Conservation (phyloP, 2,113 vertebrate species). For the Brienomyrus brachyistius region DNA sequence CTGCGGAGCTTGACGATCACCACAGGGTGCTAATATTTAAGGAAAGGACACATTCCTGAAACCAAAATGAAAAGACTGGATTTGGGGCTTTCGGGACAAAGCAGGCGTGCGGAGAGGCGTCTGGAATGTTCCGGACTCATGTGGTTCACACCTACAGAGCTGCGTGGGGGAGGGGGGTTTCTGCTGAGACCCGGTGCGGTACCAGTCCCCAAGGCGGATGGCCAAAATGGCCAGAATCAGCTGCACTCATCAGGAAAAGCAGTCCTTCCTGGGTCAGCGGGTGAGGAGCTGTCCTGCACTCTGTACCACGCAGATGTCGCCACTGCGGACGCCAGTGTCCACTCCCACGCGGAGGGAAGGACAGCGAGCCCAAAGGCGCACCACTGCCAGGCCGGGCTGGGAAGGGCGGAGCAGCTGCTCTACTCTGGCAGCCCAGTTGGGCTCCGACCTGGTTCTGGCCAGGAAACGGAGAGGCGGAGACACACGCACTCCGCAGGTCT, state of each 20-base stretch:
- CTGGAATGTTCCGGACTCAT: neutral
- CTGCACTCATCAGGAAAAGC: neutral
- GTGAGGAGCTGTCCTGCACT: neutral
- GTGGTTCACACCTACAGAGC: neutral
- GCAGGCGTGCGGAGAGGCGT: neutral
- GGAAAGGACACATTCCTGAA: neutral
- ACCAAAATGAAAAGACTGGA: neutral
- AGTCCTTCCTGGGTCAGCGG: neutral
- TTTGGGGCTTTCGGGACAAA: neutral
- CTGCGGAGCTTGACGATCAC: neutral
- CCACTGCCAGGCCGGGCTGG: neutral
- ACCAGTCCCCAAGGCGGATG: neutral
- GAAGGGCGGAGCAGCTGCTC: neutral
- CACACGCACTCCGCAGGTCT: neutral
- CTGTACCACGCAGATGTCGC: neutral
- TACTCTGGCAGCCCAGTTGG: neutral
- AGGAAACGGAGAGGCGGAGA: neutral
- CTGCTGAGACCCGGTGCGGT: neutral
- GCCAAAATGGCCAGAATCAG: neutral
- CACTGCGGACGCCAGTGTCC: neutral
- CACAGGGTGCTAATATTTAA: neutral
- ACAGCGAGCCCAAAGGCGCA: neutral
- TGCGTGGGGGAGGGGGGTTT: neutral
- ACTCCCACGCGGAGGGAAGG: neutral
- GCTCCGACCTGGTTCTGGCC: neutral